Percentiles rank a stretch among this genome's conserved stretches.
Conservation (phyloP, 1,140 invertebrate genomes). For the Thaumatotibia leucotreta region DNA sequence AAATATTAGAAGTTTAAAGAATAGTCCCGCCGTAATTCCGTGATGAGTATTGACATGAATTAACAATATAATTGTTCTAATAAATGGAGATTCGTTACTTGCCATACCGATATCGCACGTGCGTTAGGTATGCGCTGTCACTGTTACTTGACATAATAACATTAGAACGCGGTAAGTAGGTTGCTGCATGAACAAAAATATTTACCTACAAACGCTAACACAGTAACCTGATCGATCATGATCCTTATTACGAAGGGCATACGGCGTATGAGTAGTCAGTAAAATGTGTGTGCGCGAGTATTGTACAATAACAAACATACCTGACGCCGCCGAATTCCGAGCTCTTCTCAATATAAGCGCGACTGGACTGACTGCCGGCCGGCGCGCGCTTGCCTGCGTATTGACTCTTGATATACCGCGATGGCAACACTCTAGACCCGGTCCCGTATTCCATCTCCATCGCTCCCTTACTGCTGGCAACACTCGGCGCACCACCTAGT, state of each 20-base stretch:
- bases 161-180: background rate
- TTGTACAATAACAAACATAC: slow-evolving; percentile 39
- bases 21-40: no score
- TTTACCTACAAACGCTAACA: slow-evolving; percentile 16
- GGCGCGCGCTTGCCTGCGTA: slow-evolving; percentile 85
- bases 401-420: slow-evolving; percentile 90
- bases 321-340: slow-evolving; percentile 85
- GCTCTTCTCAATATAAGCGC: slow-evolving; percentile 88
- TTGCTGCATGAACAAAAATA: background rate
- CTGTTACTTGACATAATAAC: background rate
- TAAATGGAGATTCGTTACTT: no score
- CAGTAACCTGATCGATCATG: no score
- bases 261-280: no score
- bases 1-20: no score
- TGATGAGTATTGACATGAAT: no score
- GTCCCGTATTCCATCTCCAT: slow-evolving; percentile 65
- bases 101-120: background rate
- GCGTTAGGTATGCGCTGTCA: background rate
- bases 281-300: no score
- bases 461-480: slow-evolving; percentile 53
- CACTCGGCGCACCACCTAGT: slow-evolving; percentile 76
- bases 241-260: no score
- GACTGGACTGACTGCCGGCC: slow-evolving; percentile 89
- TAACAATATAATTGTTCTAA: no score
- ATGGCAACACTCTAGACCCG: slow-evolving; percentile 80